Base-by-base conservation (phyloP, 2,888 invertebrate species). In the Clitarchus hookeri region DNA sequence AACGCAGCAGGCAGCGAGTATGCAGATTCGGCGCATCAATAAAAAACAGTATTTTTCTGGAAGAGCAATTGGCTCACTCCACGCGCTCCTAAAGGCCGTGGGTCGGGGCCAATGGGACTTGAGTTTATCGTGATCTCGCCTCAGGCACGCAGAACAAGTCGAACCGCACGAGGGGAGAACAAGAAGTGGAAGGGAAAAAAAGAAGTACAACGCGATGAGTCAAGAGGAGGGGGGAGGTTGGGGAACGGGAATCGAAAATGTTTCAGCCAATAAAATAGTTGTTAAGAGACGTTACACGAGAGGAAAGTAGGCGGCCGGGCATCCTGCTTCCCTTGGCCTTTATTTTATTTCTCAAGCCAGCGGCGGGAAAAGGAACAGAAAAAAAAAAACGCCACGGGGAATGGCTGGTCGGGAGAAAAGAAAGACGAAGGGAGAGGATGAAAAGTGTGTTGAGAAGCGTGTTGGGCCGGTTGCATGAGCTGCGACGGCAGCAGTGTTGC, bases 181-280 rank as follows among this genome's bases (percentile, higher is more conserved):
- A 79, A 19, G 23, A 82, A 87, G 88, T 86, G 87, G 86, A 87
- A 85, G 87, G 87, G 84, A 77, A 84, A 84, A 85, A 77, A 44
- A 26, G 84, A 82, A 82, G 27, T 23, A 82, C 11, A 44, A 53
- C 53, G 79, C 48, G 65, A 86, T 86, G 86, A 79, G 85, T 53
- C 65, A 85, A 44, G 44, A 27, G 86, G 79, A 85, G 85, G 80
- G 84, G 79, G 65, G 87, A 87, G 88, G 88, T 84, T 88, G 85
- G 89, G 88, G 87, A 88, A 89, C 88, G 88, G 88, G 88, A 86
- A 82, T 27, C 27, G 82, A 82, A 36, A 44, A 82, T 44, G 44
- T 27, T 44, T 9, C 27, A 44, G 44, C 36, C 27, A 82, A 82
- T 27, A 82, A 82, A 82, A 44, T 44, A 82, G 44, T 44, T 44